phyloP scores from a whole-genome alignment of 2,888 invertebrate species.

The Brachyptera risi region DNA sequence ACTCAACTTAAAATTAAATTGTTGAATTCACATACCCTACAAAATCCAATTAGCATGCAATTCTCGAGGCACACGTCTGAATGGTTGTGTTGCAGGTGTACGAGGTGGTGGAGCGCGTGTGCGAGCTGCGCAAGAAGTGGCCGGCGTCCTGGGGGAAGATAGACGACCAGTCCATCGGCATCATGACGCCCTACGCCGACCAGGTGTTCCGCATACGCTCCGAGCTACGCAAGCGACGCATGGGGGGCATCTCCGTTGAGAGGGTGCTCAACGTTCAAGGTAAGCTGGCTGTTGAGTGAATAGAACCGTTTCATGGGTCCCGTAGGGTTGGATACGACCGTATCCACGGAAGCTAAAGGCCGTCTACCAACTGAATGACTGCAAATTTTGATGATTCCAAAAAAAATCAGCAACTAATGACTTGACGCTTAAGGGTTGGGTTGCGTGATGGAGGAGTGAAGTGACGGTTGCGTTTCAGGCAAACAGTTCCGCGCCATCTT shows the following conservation, averaged over 20 bases:
- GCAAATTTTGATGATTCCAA: no score
- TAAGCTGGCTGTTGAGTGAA: slow-evolving; percentile 29
- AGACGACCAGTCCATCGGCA: slow-evolving; percentile 72
- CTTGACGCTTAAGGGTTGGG: no score
- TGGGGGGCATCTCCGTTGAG: slow-evolving; percentile 75
- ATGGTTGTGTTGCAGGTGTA: slow-evolving; percentile 54
- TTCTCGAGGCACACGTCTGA: neutral
- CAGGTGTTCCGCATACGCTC: slow-evolving; percentile 71
- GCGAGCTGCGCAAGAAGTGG: slow-evolving; percentile 68
- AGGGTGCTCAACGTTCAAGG: slow-evolving; percentile 82
- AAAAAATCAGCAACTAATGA: no score
- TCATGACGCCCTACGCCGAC: slow-evolving; percentile 81
- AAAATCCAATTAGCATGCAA: neutral
- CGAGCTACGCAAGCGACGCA: slow-evolving; percentile 66
- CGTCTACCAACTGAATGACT: no score
- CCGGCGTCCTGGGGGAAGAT: slow-evolving; percentile 70
- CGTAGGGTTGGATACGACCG: no score
- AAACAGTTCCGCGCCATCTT: slow-evolving; percentile 82
- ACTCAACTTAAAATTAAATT: no score
- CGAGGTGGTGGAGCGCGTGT: slow-evolving; percentile 72
- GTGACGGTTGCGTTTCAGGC: no score
- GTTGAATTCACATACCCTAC: no score
- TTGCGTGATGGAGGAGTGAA: no score
- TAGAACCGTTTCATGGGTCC: no score
- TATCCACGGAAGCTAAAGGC: no score